These are phyloP conservation scores for Chunga burmeisteri DNA, from an alignment of 2,113 vertebrate species.

Conservation along the genomic window DNA sequence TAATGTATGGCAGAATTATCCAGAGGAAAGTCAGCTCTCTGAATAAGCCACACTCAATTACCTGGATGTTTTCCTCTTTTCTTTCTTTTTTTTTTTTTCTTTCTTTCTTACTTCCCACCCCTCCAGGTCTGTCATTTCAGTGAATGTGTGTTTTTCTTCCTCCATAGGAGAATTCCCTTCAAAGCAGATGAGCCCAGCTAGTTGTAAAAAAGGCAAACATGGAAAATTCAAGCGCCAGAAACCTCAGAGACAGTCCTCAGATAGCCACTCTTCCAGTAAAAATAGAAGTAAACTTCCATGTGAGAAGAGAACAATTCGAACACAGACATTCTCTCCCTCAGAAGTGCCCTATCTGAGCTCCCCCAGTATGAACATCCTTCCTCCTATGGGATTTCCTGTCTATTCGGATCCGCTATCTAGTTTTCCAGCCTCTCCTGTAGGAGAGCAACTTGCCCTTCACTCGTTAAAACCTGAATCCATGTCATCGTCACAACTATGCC, in stretches of 20 bases:
- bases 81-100: not conserved
- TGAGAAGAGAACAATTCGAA: not conserved
- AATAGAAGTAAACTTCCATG: slow-evolving; percentile 27
- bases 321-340: slow-evolving; percentile 63
- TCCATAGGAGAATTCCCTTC: slow-evolving; percentile 64
- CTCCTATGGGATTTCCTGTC: slow-evolving; percentile 64
- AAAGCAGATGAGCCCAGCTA: slow-evolving; percentile 48
- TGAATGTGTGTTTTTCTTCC: not conserved
- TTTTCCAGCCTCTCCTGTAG: not conserved
- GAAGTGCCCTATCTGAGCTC: slow-evolving; percentile 64
- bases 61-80: not conserved
- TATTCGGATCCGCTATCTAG: slow-evolving; percentile 36
- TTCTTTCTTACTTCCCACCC: no score
- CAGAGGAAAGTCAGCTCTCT: not conserved
- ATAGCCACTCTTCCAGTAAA: slow-evolving; percentile 56
- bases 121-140: not conserved
- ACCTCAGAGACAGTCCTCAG: slow-evolving; percentile 61
- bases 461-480: not conserved
- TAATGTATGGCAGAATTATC: not conserved
- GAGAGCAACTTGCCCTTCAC: not conserved
- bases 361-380: not conserved
- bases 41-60: not conserved
- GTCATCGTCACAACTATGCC: not conserved
- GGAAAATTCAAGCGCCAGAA: slow-evolving; percentile 79
- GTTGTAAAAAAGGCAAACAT: slow-evolving; percentile 71